Conservation (phyloP, 2,888 invertebrate species). For the Mythimna loreyi region DNA sequence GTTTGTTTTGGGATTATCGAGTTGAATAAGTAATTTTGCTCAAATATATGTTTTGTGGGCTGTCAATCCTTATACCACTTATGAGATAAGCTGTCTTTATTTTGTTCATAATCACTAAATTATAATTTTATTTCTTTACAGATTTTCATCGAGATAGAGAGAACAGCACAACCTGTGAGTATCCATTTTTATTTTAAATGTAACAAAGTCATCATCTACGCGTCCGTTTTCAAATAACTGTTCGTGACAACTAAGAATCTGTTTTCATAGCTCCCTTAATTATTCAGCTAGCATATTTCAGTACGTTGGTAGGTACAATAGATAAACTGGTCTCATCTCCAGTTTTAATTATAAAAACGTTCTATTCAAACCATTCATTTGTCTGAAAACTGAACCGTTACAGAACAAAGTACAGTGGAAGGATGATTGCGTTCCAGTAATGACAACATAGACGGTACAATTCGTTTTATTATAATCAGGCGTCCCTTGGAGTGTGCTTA, state of each 20-base stretch:
- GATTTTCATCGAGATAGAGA: constrained; percentile 21
- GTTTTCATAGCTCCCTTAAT: neutral
- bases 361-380: constrained; percentile 33
- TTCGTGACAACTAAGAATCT: neutral
- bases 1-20: neutral
- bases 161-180: constrained; percentile 39
- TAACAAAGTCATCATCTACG: neutral
- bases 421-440: constrained; percentile 58
- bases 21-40: neutral
- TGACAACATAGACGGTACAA: constrained; percentile 51
- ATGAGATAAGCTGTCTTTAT: neutral
- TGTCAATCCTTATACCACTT: neutral
- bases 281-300: neutral
- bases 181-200: neutral
- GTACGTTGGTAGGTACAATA: neutral
- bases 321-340: neutral
- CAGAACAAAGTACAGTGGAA: constrained; percentile 26
- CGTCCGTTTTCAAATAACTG: neutral
- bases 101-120: neutral
- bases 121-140: constrained; percentile 38
- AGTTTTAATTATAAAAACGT: constrained; percentile 45
- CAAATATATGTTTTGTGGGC: neutral
- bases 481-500: constrained; percentile 51
- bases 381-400: constrained; percentile 33
- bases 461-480: constrained; percentile 65